phyloP scores from a whole-genome alignment of 2,113 vertebrate genomes.

The Otus sunia region DNA sequence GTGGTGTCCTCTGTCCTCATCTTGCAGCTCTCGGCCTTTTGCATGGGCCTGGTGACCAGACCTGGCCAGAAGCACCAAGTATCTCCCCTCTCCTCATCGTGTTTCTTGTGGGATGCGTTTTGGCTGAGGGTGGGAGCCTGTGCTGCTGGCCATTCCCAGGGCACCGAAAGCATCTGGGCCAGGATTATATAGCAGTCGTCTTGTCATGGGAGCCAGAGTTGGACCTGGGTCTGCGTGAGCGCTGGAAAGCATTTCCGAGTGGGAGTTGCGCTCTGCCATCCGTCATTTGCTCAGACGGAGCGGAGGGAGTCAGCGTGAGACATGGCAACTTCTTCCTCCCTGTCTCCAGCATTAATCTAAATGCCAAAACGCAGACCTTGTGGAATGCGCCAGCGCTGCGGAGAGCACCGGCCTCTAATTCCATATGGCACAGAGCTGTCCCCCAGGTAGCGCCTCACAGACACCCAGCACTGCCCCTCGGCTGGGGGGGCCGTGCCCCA shows the following conservation, averaged over 20 bases:
- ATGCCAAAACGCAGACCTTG: slow-evolving; percentile 71
- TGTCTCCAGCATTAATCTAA: slow-evolving; percentile 74
- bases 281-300: slow-evolving; percentile 40
- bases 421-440: slow-evolving; percentile 64
- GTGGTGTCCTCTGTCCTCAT: fast-evolving
- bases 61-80: background rate
- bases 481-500: background rate
- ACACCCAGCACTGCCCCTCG: background rate
- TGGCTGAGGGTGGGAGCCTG: background rate
- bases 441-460: slow-evolving; percentile 67
- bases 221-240: background rate
- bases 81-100: fast-evolving
- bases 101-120: background rate
- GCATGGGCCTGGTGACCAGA: fast-evolving
- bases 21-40: fast-evolving
- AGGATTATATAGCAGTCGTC: background rate
- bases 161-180: background rate
- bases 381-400: slow-evolving; percentile 62
- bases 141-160: background rate
- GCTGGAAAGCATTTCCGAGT: slow-evolving; percentile 56
- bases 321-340: slow-evolving; percentile 70
- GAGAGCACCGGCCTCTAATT: slow-evolving; percentile 68
- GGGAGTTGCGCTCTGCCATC: slow-evolving; percentile 62
- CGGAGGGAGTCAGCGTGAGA: slow-evolving; percentile 47
- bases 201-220: background rate